Evolutionary conservation across 2,888 invertebrate genomes (phyloP).

Genomic region (Lepidocyrtinus sp.): DNA sequence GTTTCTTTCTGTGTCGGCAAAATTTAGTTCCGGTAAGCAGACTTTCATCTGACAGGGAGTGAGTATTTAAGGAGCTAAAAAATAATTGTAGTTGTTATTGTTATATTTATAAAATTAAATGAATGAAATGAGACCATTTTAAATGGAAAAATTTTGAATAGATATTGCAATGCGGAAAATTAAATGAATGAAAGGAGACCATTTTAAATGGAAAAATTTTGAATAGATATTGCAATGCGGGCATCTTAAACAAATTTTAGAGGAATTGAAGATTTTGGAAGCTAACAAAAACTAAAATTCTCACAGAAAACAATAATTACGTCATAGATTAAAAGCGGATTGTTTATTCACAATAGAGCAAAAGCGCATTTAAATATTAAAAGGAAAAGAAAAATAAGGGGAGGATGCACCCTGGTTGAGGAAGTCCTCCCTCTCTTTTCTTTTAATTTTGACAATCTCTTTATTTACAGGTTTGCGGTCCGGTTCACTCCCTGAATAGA

Average conservation of each 20-base stretch:
- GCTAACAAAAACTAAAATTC: background rate
- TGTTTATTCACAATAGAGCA: background rate
- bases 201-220: background rate
- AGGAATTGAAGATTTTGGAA: background rate
- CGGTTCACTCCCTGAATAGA: conserved; percentile 22
- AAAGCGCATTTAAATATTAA: conserved; percentile 11
- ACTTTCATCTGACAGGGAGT: too few species aligned
- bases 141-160: background rate
- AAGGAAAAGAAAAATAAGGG: conserved; percentile 15
- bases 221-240: conserved; percentile 1
- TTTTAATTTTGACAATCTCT: conserved; percentile 21
- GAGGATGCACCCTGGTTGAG: too few species aligned
- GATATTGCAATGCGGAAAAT: background rate
- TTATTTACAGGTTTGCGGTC: conserved; percentile 39
- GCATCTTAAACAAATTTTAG: background rate
- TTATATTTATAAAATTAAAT: too few species aligned
- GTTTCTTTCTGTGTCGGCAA: background rate
- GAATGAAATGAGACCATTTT: too few species aligned
- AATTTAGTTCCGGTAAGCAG: too few species aligned
- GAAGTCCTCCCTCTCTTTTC: conserved; percentile 18
- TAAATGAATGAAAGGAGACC: background rate
- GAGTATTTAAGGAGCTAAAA: too few species aligned
- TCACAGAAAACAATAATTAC: background rate
- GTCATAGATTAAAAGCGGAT: background rate
- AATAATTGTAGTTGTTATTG: too few species aligned